These are phyloP conservation scores for Ovibos moschatus DNA, from an alignment of 2,113 vertebrate genomes.

Conservation along the genomic window DNA sequence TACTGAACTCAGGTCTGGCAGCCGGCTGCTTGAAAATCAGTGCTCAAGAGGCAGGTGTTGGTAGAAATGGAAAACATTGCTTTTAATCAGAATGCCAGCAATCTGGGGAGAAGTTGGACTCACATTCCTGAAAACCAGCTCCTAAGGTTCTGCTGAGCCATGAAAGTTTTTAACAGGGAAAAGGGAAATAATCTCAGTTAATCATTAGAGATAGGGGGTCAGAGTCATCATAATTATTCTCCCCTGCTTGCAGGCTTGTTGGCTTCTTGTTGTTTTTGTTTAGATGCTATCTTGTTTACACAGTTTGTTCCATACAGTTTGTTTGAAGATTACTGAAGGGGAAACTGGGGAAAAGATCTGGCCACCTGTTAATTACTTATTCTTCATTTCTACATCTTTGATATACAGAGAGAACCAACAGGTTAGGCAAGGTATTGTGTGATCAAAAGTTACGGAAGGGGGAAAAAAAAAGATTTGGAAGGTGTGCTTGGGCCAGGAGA, in stretches of 20 bases:
- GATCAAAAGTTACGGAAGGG: not conserved
- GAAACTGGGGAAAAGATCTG: not conserved
- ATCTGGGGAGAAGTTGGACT: not conserved
- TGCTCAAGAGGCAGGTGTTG: not conserved
- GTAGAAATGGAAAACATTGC: not conserved
- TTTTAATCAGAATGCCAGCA: not conserved
- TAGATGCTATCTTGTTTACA: not conserved
- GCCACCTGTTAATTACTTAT: not conserved
- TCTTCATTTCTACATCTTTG: not conserved
- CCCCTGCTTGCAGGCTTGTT: not conserved
- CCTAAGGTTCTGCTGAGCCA: not conserved
- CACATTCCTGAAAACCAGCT: not conserved
- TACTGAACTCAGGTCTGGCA: not conserved
- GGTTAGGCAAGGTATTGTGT: not conserved
- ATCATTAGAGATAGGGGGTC: not conserved
- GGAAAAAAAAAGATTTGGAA: not conserved
- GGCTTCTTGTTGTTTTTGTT: not conserved
- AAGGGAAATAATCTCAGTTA: not conserved
- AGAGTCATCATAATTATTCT: not conserved
- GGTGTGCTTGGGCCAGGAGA: not conserved
- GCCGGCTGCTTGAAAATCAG: not conserved
- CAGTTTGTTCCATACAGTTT: not conserved
- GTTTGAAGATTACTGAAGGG: not conserved
- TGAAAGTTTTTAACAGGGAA: not conserved
- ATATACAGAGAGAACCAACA: not conserved